Conservation (phyloP, 2,888 invertebrate genomes). For the Aproaerema taeniolella region DNA sequence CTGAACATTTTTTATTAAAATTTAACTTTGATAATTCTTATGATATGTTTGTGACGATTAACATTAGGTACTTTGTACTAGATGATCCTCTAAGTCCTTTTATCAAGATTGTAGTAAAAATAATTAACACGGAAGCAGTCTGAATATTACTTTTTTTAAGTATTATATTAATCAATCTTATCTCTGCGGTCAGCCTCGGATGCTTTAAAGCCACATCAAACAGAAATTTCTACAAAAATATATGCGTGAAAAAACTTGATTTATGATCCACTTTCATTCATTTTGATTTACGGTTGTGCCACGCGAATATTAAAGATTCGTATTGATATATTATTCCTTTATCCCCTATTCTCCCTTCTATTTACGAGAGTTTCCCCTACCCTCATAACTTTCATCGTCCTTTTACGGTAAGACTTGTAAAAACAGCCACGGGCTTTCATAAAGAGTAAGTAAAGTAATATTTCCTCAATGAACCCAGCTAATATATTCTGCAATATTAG, state of each 20-base stretch:
- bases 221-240: slow-evolving; percentile 36
- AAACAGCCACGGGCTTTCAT: slow-evolving; percentile 51
- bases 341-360: slow-evolving; percentile 71
- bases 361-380: slow-evolving; percentile 70
- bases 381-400: slow-evolving; percentile 72
- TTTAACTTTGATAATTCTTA: too few species aligned
- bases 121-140: too few species aligned
- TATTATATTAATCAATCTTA: too few species aligned
- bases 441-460: slow-evolving; percentile 47
- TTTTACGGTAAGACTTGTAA: slow-evolving; percentile 67
- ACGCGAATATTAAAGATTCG: slow-evolving; percentile 76
- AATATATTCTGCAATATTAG: too few species aligned
- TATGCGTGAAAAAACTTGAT: slow-evolving; percentile 52
- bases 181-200: too few species aligned
- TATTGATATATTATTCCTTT: slow-evolving; percentile 77
- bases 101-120: too few species aligned
- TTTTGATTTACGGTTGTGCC: slow-evolving; percentile 68
- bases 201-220: slow-evolving; percentile 11
- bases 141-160: too few species aligned
- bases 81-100: too few species aligned
- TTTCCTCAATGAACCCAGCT: background rate
- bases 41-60: too few species aligned
- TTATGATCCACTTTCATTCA: slow-evolving; percentile 67
- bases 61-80: too few species aligned
- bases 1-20: too few species aligned